Percentiles rank a stretch among this genome's conserved stretches.
phyloP scores from a whole-genome alignment of 2,113 vertebrate genomes.

The Terrapene triunguis region DNA sequence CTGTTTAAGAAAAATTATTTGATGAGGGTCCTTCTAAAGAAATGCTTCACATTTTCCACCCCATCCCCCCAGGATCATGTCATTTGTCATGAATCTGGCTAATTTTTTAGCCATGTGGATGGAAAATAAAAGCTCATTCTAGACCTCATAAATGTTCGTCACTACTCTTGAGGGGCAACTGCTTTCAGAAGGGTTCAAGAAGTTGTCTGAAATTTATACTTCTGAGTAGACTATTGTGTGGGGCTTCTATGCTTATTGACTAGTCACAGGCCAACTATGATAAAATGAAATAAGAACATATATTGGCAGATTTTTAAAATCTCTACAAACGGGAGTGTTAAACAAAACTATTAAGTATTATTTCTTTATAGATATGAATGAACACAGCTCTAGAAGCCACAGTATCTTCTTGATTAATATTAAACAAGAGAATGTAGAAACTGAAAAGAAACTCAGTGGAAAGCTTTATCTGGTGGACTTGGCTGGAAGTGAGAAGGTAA shows the following conservation, averaged over 20 bases:
- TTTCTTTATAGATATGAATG: conserved; percentile 93
- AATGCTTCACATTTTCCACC: neutral
- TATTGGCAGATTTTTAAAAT: neutral
- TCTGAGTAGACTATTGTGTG: accelerated
- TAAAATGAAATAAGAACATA: neutral
- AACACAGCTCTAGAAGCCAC: conserved; percentile 98
- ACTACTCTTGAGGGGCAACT: neutral
- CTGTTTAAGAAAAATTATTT: neutral
- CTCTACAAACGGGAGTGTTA: neutral
- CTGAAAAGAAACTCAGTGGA: conserved; percentile 94
- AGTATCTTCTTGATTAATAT: conserved; percentile 98
- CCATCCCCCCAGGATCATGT: neutral
- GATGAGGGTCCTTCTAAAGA: neutral
- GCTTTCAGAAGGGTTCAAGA: neutral
- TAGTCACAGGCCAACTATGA: neutral
- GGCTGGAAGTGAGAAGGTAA: conserved; percentile 97
- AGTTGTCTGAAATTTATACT: neutral
- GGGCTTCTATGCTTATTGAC: neutral
- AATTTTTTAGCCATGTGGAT: neutral
- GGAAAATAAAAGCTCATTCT: neutral
- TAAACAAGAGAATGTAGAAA: conserved; percentile 97
- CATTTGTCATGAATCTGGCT: neutral
- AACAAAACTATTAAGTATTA: neutral
- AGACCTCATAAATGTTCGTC: neutral
- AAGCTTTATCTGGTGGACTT: conserved; percentile 97